Evolutionary conservation across 2,888 invertebrate species (phyloP).

Genomic region (Tillus elongatus): DNA sequence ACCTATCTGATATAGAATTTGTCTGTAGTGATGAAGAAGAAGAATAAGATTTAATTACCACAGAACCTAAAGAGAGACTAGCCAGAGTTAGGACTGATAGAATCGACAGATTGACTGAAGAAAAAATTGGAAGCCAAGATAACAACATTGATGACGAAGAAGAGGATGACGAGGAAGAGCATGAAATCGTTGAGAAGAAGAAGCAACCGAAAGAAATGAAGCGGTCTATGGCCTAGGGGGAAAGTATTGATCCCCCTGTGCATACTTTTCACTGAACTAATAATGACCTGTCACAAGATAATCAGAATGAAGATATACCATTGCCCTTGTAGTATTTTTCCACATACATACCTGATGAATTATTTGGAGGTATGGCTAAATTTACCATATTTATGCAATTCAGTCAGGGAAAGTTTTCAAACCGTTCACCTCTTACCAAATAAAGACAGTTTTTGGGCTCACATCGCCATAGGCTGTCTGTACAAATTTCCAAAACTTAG

Average conservation of each 20-base stretch:
- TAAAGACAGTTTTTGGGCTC: conserved; percentile 10
- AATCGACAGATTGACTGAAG: too few species aligned
- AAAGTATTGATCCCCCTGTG: too few species aligned
- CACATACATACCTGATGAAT: conserved; percentile 9
- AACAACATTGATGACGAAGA: conserved; percentile 7
- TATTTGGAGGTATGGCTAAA: conserved; percentile 11
- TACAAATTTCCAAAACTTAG: conserved; percentile 13
- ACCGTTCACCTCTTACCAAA: conserved; percentile 8
- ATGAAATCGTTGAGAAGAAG: background rate
- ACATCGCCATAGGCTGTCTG: conserved; percentile 13
- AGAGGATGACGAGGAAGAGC: conserved; percentile 9
- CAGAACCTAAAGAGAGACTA: too few species aligned
- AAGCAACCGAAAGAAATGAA: conserved; percentile 7
- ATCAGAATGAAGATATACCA: too few species aligned
- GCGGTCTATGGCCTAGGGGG: conserved; percentile 6
- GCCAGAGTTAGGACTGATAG: conserved; percentile 5
- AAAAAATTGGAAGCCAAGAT: conserved; percentile 3
- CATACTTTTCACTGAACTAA: conserved; percentile 6
- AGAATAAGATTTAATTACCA: too few species aligned
- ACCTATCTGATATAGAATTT: conserved; percentile 9
- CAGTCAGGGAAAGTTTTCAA: too few species aligned
- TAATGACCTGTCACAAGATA: conserved; percentile 3
- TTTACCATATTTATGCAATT: too few species aligned
- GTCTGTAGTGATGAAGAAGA: too few species aligned
- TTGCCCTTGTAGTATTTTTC: conserved; percentile 11